Evolutionary conservation across 2,113 vertebrate species (phyloP), one percentile per base, ranked within the genome.

Genomic region (Paedocypris sp.): DNA sequence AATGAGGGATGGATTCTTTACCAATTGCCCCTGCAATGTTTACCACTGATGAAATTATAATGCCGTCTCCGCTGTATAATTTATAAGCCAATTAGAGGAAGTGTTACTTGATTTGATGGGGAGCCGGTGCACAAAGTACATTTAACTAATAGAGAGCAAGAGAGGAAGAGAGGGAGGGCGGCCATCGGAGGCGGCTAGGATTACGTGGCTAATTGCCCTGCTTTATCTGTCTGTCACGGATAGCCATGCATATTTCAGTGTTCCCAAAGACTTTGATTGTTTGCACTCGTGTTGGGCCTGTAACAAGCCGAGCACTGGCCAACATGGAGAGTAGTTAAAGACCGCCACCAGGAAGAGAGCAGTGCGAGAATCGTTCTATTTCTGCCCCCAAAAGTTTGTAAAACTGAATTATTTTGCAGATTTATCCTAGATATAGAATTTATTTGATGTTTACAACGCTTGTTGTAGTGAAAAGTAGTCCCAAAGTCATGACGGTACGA

Each of bases 101-200:
- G 94, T 97, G 93, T 98, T 97, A 93, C 94, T 96, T 95, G 94
- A 96, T 97, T 96, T 97, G 95, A 97, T 97, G 93, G 92, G 90
- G 87, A 91, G 91, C 88, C 89, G 89, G 90, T 89, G 90, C 91
- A 92, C 91, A 92, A 94, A 94, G 92, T 89, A 90, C 93, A 96
- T 97, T 96, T 97, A 96, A 95, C 95, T 97, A 97, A 86, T 86
- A 82, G 83, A 85, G 83, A 83, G 77, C 83, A 80, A 84, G 81
- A 85, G 83, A 84, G 81, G 26, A 47, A 52, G 59, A 20, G 71
- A 62, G 64, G 48, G 62, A 48, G 68, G 53, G 62, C 84, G 91
- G 91, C 87, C 89, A 85, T 86, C 83, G 75, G 80, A 79, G 87
- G 87, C 91, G 84, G 83, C 90, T 97, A 83, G 82, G 88, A 96